These are phyloP conservation scores for Gadopsis marmoratus DNA, from an alignment of 2,797 vertebrate species.

Conservation along the genomic window DNA sequence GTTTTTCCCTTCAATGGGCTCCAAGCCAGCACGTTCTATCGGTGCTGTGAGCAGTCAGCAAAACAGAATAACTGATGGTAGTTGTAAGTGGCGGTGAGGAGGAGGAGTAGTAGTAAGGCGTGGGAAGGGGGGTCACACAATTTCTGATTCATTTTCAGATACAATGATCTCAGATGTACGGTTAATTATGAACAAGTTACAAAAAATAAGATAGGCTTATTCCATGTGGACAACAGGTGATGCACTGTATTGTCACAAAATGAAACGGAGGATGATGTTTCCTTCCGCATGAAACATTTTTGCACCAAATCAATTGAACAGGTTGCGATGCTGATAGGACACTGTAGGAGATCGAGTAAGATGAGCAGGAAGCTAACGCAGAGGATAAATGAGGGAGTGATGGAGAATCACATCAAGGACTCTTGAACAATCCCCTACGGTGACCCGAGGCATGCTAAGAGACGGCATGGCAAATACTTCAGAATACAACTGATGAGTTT, in stretches of 20 bases:
- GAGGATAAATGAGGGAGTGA: constrained; percentile 52
- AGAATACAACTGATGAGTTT: constrained; percentile 48
- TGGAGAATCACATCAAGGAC: constrained; percentile 60
- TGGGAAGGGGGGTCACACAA: constrained; percentile 29
- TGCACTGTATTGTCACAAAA: neutral
- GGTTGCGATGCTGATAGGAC: constrained; percentile 28
- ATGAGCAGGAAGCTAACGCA: constrained; percentile 56
- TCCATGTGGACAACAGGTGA: constrained; percentile 3
- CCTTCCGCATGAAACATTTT: constrained; percentile 9
- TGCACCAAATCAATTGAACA: constrained; percentile 23
- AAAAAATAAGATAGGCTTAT: neutral
- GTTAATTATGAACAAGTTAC: constrained; percentile 12
- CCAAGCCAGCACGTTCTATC: constrained; percentile 48
- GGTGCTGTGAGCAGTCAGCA: constrained; percentile 27
- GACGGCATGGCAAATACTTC: constrained; percentile 49
- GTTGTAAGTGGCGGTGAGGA: neutral
- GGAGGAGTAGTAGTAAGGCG: neutral
- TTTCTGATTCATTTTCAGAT: constrained; percentile 17
- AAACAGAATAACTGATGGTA: constrained; percentile 15
- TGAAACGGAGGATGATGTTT: neutral
- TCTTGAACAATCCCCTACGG: constrained; percentile 46
- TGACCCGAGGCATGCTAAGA: constrained; percentile 54
- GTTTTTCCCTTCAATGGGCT: constrained; percentile 44
- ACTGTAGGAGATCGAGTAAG: constrained; percentile 43
- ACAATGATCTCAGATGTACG: constrained; percentile 22